These are phyloP conservation scores for Malurus elegans DNA, from an alignment of 2,113 vertebrate genomes.

Conservation along the genomic window DNA sequence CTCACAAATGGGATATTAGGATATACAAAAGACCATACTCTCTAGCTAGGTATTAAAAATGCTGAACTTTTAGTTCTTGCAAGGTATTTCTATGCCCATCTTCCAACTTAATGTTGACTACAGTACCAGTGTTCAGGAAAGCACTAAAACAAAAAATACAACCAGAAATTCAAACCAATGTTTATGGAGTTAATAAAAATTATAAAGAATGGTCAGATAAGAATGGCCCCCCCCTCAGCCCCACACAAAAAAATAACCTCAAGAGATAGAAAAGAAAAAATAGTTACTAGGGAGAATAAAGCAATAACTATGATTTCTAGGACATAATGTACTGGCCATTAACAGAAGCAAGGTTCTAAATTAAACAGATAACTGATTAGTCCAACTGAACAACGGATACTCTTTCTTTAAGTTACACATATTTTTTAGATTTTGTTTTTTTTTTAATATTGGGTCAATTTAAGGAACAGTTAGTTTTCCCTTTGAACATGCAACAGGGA, in stretches of 20 bases:
- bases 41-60: not conserved
- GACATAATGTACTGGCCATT: not conserved
- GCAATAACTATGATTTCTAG: not conserved
- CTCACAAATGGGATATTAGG: not conserved
- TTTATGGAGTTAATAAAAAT: not conserved
- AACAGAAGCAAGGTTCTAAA: not conserved
- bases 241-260: rapidly evolving
- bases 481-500: not conserved
- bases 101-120: not conserved
- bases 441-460: not conserved
- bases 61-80: not conserved
- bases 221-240: rapidly evolving
- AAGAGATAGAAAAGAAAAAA: not conserved
- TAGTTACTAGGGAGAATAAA: not conserved
- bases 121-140: not conserved
- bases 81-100: not conserved
- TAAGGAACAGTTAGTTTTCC: not conserved
- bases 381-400: not conserved
- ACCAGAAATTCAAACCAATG: not conserved
- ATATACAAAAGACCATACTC: not conserved
- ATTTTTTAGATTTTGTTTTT: not conserved
- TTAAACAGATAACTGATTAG: not conserved
- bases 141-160: not conserved
- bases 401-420: not conserved
- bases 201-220: not conserved